Evolutionary conservation across 64 coral and sea anemone genomes (phyloP), one percentile per base, ranked within the genome.

Genomic region (Montipora sp.): DNA sequence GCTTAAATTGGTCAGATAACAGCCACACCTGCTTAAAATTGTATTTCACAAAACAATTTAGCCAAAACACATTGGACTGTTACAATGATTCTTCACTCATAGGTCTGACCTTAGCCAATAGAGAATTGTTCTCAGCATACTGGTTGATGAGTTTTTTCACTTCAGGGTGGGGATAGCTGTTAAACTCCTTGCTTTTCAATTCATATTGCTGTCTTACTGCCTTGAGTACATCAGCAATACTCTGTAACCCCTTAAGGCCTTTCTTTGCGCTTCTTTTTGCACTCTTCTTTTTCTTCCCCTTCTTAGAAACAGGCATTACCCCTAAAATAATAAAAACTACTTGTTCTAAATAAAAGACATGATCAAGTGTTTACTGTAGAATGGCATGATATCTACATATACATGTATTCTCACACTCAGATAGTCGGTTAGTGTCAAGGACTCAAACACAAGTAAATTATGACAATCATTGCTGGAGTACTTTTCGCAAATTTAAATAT

Each of bases 211-310:
- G 88, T 44, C 94, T 80, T 16, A 98, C 87, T 84, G 83, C 77
- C 73, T 96, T 96, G 5, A 98, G 88, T 2, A 98, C 65, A 7
- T 96, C 91, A 48, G 91, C 94, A 79, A 98, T 98, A 49, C 91
- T 98, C 71, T 95, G 92, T 11, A 93, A 78, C 55, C 96, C 96
- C 20, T 96, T 61, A 49, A 98, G 48, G 5, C 96, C 96, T 75
- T 98, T 96, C 58, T 98, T 98, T 5, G 87, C 89, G 71, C 90
- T 98, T 49, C 88, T 95, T 20, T 93, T 98, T 57, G 77, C 91
- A 47, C 78, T 87, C 24, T 78, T 85, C 47, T 87, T 93, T 24
- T 98, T 98, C 48, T 79, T 77, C 23, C 70, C 89, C 77, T 93
- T 98, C 75, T 95, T 95, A 80, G 91, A 91, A 12, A 47, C 89